Percentiles rank a stretch among this genome's conserved stretches.
These are phyloP conservation scores for Biston stratarius DNA, from an alignment of 2,888 invertebrate genomes.

Conservation along the genomic window DNA sequence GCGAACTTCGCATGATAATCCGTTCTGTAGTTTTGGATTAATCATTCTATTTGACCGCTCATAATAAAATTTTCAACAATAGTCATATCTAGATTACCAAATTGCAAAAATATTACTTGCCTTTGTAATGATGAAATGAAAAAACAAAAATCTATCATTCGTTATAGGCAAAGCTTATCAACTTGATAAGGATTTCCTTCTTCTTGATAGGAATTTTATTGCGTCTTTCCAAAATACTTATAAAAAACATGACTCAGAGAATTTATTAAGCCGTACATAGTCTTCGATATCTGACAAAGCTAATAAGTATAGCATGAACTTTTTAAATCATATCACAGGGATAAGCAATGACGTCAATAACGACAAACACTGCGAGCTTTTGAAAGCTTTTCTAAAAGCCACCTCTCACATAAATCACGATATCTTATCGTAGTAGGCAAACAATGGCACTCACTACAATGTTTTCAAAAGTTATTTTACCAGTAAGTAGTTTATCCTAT, in stretches of 20 bases:
- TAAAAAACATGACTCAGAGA: background rate
- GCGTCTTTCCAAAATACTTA: slow-evolving; percentile 1
- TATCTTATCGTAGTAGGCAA: slow-evolving; percentile 11
- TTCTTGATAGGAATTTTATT: slow-evolving; percentile 2
- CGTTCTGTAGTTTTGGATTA: background rate
- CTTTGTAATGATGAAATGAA: slow-evolving; percentile 8
- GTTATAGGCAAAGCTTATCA: slow-evolving; percentile 11
- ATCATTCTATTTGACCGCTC: too few species aligned
- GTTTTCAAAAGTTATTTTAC: slow-evolving; percentile 10
- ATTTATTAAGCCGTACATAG: background rate
- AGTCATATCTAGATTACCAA: background rate
- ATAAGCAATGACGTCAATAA: slow-evolving; percentile 8
- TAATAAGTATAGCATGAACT: background rate
- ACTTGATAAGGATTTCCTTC: background rate
- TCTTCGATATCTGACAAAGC: background rate
- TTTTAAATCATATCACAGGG: background rate
- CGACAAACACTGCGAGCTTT: slow-evolving; percentile 1
- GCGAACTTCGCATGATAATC: too few species aligned
- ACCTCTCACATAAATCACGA: slow-evolving; percentile 8
- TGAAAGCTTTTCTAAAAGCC: slow-evolving; percentile 10
- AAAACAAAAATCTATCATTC: slow-evolving; percentile 4
- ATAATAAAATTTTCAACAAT: too few species aligned
- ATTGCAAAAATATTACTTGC: background rate
- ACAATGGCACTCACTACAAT: slow-evolving; percentile 7
- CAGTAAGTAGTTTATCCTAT: slow-evolving; percentile 2